These are phyloP conservation scores for Bursaphelenchus okinawaensis DNA, from an alignment of 2,888 invertebrate genomes.

Conservation along the genomic window DNA sequence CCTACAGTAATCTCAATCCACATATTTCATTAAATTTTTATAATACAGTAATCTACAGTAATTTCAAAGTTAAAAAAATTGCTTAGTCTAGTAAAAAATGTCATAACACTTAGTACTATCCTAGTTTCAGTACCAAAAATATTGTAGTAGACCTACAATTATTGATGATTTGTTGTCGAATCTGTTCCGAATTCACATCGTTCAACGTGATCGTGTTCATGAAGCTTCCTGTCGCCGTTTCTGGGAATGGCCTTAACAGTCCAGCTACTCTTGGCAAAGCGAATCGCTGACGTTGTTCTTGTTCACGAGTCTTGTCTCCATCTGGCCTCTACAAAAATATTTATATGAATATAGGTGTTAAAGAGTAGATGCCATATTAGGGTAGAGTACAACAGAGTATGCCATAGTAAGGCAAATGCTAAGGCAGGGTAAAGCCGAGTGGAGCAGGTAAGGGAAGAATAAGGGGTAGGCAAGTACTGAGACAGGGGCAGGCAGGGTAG, in stretches of 20 bases:
- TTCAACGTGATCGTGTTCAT: slow-evolving; percentile 41
- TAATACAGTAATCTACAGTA: not conserved
- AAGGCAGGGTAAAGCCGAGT: too few species aligned
- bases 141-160: slow-evolving; percentile 38
- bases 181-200: slow-evolving; percentile 55
- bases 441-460: too few species aligned
- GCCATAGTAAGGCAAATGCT: too few species aligned
- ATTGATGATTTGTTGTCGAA: slow-evolving; percentile 52
- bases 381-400: too few species aligned
- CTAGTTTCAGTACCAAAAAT: not conserved
- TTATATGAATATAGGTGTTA: not conserved
- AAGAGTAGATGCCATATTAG: not conserved
- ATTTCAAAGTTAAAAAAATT: not conserved
- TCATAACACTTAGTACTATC: too few species aligned
- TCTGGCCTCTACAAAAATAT: slow-evolving; percentile 46
- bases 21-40: not conserved
- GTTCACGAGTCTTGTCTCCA: slow-evolving; percentile 54
- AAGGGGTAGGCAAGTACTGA: too few species aligned
- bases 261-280: slow-evolving; percentile 51
- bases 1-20: not conserved
- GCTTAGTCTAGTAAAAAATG: too few species aligned
- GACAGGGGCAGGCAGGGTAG: too few species aligned
- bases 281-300: slow-evolving; percentile 42
- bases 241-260: slow-evolving; percentile 54
- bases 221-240: slow-evolving; percentile 48